phyloP scores from a whole-genome alignment of 2,888 invertebrate genomes.

The Branchellion lobata region DNA sequence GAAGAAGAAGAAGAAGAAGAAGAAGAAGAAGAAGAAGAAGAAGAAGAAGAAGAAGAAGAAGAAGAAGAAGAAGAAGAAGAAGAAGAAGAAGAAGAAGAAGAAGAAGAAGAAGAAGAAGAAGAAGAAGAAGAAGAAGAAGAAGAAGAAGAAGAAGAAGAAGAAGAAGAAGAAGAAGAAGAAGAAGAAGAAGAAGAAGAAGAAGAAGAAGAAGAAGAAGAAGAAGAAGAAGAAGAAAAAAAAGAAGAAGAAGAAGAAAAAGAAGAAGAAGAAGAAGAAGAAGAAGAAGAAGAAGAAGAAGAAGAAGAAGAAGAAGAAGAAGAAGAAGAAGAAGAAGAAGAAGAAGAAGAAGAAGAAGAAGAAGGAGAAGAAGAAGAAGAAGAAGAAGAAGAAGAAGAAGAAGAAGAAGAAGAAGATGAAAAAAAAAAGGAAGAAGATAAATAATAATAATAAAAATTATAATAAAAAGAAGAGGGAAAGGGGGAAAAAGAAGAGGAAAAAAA shows the following conservation, averaged over 20 bases:
- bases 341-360: background rate
- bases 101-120: background rate
- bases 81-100: background rate
- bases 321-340: too few relatives aligned
- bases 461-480: background rate
- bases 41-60: background rate
- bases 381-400: background rate
- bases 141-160: too few relatives aligned
- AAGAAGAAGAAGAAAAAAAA: too few relatives aligned
- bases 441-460: background rate
- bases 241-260: background rate
- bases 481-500: too few relatives aligned
- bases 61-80: background rate
- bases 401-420: background rate
- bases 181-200: background rate
- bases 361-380: background rate
- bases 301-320: too few relatives aligned
- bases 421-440: background rate
- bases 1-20: background rate
- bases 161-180: background rate
- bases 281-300: too few relatives aligned
- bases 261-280: background rate
- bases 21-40: background rate
- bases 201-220: background rate
- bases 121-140: too few relatives aligned